Base-by-base conservation (phyloP, 37 sponge, comb jelly and placozoan genomes). In the Spongia lamella region DNA sequence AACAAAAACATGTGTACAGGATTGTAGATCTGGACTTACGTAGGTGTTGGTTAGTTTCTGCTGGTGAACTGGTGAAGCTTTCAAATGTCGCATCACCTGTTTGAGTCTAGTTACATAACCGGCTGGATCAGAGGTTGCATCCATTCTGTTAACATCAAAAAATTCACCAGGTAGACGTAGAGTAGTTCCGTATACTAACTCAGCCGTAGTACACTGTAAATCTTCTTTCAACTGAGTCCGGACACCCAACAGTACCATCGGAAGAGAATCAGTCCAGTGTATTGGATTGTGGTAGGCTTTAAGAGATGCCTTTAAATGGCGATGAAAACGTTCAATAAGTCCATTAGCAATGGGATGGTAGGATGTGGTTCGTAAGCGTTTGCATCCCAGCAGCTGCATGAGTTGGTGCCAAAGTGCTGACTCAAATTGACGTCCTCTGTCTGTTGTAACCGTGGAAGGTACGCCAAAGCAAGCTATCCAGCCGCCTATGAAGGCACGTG, bases 381-480 rank as follows among this genome's bases (percentile, higher is more conserved):
- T 71, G 72, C 56, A 54, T 37, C 72, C 72, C 1, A 71, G 72
- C 2, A 71, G 55, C 7, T 71, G 72, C n/a, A n/a, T n/a, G n/a
- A n/a, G n/a, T n/a, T n/a, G n/a, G n/a, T n/a, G n/a, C n/a, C n/a
- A n/a, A n/a, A 70, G 72, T 7, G 31, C 56, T 32, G 79, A 78
- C 43, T 78, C 55, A 43, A 78, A 64, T 25, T 78, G 67, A 24
- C 36, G 11, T 32, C 68, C 67, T 19, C 56, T 30, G 27, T 78
- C 79, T 20, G 79, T 78, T n/a, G n/a, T n/a, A n/a, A n/a, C n/a
- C n/a, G n/a, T n/a, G n/a, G n/a, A n/a, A n/a, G n/a, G n/a, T n/a
- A 56, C 35, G 38, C 79, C 79, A 78, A 78, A 78, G 9, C 68
- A 57, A 4, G 79, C 7, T 14, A 78, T 68, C 79, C 79, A 78